Base-by-base conservation (phyloP, 1,140 invertebrate species). In the Monomorium pharaonis region DNA sequence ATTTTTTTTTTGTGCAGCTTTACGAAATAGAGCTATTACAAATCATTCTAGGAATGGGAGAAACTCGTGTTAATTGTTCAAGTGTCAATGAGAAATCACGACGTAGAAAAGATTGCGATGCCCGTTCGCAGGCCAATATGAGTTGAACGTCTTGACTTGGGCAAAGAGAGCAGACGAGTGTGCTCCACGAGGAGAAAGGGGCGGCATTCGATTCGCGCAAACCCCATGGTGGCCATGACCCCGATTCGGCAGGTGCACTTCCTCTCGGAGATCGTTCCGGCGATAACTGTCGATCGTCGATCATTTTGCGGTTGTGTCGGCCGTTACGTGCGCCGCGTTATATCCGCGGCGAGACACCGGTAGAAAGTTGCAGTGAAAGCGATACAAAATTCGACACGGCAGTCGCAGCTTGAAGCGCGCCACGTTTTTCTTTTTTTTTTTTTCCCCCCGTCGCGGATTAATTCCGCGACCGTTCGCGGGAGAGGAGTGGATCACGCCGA, bases 321-420 rank as follows among this genome's bases (percentile, higher is more conserved):
- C 44, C 51, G 84, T 89, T 74, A 63, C 84, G 37, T 14, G 14
- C 76, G n/a, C 44, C 12, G 37, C 72, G 47, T 72, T 86, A 86
- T 54, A 44, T 42, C 30, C 60, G 18, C 74, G 70, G 44, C 62
- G 14, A 80, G 56, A 80, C 88, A 78, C 56, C 49, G 63, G 51
- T 89, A 89, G 88, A 89, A 89, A 89, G 88, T 76, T n/a, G 10
- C 54, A 67, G 88, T 87, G 88, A 89, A 89, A 89, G 88, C 88
- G 85, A 72, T 67, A 76, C 60, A 84, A 84, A 84, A 84, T 86
- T 86, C 74, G 78, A 89, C 84, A 77, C 77, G 49, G 63, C 75
- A 42, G 21, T 60, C 58, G 70, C 21, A 77, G 58, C 24, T 58
- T 14, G 21, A 24, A 63, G 33, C 81, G 70, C 10, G 27, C 44